phyloP scores from a whole-genome alignment of 2,888 invertebrate genomes.

The Entomobrya multifasciata region DNA sequence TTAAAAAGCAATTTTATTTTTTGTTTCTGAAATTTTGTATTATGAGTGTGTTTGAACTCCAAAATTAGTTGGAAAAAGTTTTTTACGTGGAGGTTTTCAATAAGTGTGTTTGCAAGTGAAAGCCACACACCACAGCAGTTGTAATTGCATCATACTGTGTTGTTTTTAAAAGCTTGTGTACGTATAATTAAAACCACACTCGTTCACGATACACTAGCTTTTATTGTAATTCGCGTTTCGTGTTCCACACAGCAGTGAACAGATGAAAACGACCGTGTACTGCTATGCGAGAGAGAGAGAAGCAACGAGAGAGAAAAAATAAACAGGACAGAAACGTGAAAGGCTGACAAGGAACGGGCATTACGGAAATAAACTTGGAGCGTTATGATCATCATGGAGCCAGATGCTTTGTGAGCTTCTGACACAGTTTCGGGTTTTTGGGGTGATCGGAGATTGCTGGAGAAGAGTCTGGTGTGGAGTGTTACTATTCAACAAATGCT shows the following conservation, averaged over 20 bases:
- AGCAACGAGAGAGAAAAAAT: neutral
- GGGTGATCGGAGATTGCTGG: neutral
- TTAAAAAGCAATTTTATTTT: neutral
- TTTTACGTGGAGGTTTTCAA: no score
- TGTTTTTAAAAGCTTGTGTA: no score
- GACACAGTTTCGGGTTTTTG: no score
- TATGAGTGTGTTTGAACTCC: neutral
- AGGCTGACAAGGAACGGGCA: constrained; percentile 23
- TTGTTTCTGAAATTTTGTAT: neutral
- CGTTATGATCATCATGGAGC: neutral
- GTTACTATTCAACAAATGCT: neutral
- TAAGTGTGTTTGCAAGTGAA: no score
- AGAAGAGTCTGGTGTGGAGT: neutral
- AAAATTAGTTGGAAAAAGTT: no score
- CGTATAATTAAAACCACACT: constrained; percentile 54
- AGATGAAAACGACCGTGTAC: neutral
- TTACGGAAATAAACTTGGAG: no score
- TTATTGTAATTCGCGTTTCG: constrained; percentile 44
- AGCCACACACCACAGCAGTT: no score
- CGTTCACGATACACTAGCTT: constrained; percentile 49
- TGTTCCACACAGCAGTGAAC: no score
- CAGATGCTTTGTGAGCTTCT: no score
- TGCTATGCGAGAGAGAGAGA: neutral
- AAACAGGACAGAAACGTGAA: neutral
- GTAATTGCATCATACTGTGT: no score